Conservation (phyloP, 92 coral and sea anemone species). For the Palythoa grandis region DNA sequence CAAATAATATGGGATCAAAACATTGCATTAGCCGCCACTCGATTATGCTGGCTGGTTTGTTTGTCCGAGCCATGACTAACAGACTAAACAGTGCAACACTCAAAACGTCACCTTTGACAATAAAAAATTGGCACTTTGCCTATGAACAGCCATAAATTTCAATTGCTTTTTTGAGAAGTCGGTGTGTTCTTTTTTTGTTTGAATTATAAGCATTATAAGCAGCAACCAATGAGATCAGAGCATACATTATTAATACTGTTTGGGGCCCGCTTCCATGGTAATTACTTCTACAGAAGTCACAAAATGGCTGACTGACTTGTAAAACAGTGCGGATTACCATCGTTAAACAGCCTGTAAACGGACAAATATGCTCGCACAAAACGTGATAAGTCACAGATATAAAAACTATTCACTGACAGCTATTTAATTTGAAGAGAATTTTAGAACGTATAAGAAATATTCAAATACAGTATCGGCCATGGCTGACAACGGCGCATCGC, state of each 20-base stretch:
- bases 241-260: slow-evolving; percentile 93
- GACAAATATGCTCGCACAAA: neutral
- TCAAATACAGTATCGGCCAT: slow-evolving; percentile 1
- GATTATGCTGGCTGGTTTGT: too few species aligned
- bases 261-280: slow-evolving; percentile 88
- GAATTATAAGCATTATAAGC: neutral
- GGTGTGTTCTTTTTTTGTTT: neutral
- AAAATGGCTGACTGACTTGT: slow-evolving; percentile 60
- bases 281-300: slow-evolving; percentile 53
- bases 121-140: slow-evolving; percentile 1
- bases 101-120: neutral
- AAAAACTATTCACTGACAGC: neutral
- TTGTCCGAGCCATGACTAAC: neutral
- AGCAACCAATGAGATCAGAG: slow-evolving; percentile 65
- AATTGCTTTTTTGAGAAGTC: neutral
- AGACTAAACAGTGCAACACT: neutral
- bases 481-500: slow-evolving; percentile 55
- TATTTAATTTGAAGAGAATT: neutral
- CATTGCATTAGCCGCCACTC: too few species aligned
- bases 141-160: neutral
- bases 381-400: neutral
- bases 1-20: too few species aligned
- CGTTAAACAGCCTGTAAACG: neutral
- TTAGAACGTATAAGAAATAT: neutral
- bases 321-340: slow-evolving; percentile 28